Percentiles rank a stretch among this genome's conserved stretches.
Conservation (phyloP, 2,113 vertebrate species). For the Choloepus hoffmanni region DNA sequence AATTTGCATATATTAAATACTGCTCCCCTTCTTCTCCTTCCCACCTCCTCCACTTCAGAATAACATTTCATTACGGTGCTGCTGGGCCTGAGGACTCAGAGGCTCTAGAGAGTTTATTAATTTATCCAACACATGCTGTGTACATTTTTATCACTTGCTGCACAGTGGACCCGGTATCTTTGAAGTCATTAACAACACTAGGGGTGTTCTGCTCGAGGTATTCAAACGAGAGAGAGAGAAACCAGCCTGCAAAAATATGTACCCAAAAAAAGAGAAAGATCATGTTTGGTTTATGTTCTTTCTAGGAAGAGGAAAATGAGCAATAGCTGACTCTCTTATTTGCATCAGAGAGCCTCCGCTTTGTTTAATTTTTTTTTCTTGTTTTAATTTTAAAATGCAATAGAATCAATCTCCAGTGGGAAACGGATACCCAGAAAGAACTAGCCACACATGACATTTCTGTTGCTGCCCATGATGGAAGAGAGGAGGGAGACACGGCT, state of each 20-base stretch:
- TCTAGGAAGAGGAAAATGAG: constrained; percentile 71
- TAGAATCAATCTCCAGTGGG: not conserved
- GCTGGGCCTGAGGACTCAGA: constrained; percentile 82
- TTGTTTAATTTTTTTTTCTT: not conserved
- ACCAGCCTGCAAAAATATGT: constrained; percentile 28
- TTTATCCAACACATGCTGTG: constrained; percentile 87
- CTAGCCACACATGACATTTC: not conserved
- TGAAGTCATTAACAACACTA: constrained; percentile 85
- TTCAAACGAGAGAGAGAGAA: constrained; percentile 76
- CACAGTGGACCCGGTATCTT: constrained; percentile 87
- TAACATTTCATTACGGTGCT: constrained; percentile 86
- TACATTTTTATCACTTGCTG: constrained; percentile 85
- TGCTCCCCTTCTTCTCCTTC: constrained; percentile 80
- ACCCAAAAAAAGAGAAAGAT: constrained; percentile 60
- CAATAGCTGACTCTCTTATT: constrained; percentile 37
- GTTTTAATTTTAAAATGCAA: constrained; percentile 53
- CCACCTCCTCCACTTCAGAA: constrained; percentile 82
- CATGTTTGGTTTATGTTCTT: constrained; percentile 72
- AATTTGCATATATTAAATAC: constrained; percentile 90
- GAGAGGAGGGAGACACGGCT: not conserved
- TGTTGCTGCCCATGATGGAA: not conserved
- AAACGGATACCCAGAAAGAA: not conserved
- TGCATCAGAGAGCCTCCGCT: not conserved
- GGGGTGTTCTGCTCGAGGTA: constrained; percentile 85
- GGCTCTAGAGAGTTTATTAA: constrained; percentile 88